Conservation (phyloP, 2,797 vertebrate genomes). For the Tragelaphus oryx region DNA sequence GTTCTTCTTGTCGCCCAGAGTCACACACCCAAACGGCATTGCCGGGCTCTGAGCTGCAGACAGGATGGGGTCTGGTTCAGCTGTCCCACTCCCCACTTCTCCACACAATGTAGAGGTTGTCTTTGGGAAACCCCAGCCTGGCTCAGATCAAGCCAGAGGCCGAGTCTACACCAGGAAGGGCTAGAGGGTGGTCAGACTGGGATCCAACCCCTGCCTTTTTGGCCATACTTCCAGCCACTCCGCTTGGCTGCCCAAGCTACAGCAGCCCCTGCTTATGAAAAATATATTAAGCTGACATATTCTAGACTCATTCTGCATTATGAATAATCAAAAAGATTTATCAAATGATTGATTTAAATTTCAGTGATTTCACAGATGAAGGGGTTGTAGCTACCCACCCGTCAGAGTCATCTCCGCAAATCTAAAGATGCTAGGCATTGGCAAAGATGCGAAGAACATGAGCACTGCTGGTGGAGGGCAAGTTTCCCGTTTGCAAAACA, state of each 20-base stretch:
- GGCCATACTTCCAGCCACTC: neutral
- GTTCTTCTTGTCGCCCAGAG: slow-evolving; percentile 98
- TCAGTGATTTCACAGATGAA: slow-evolving; percentile 2
- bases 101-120: neutral
- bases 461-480: neutral
- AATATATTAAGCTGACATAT: neutral
- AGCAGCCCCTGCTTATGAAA: neutral
- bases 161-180: neutral
- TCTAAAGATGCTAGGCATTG: neutral
- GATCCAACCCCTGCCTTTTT: neutral
- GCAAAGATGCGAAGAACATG: neutral
- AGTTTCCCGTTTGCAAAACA: neutral
- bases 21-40: slow-evolving; percentile 99
- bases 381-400: neutral
- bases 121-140: neutral
- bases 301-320: neutral
- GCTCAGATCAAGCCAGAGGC: neutral
- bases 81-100: neutral
- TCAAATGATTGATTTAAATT: slow-evolving; percentile 2
- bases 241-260: neutral
- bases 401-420: neutral
- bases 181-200: neutral
- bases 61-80: slow-evolving; percentile 22
- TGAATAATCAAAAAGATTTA: neutral
- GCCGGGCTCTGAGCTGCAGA: slow-evolving; percentile 80